A percentile compares a stretch with the other conserved stretches of the same genome.
Conservation (phyloP, 2,113 vertebrate species). For the Mus musculus region DNA sequence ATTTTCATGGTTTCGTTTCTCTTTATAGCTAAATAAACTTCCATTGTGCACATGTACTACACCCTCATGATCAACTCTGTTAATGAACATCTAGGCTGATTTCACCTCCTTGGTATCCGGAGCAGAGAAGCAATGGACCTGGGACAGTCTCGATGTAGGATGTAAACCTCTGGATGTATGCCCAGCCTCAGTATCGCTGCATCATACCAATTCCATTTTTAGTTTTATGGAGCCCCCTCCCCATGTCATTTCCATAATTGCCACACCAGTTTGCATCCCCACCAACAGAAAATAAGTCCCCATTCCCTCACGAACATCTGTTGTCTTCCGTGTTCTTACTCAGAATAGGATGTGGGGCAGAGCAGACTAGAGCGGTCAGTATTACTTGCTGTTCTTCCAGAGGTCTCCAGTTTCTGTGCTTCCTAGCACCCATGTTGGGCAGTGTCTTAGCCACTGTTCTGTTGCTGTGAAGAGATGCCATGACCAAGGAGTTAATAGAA, state of each 20-base stretch:
- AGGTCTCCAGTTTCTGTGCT: too few species aligned
- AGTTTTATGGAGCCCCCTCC: background rate
- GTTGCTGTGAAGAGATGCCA: background rate
- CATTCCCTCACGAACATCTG: background rate
- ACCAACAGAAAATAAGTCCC: background rate
- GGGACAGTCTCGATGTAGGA: background rate
- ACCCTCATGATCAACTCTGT: background rate
- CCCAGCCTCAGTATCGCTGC: background rate
- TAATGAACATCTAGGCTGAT: background rate
- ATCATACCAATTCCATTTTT: background rate
- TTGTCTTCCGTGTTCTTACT: background rate
- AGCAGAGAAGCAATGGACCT: background rate
- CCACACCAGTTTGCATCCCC: background rate
- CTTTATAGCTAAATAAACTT: background rate
- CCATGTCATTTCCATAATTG: background rate
- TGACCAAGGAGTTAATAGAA: background rate
- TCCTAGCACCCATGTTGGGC: background rate
- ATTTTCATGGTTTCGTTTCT: background rate
- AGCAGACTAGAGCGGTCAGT: background rate
- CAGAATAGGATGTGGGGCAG: background rate
- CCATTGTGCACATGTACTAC: background rate
- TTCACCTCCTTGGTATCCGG: background rate
- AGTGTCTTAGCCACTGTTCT: background rate
- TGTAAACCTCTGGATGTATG: background rate
- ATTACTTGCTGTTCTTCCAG: background rate